These are phyloP conservation scores for Tetropium fuscum DNA, from an alignment of 2,888 invertebrate genomes.

Conservation along the genomic window DNA sequence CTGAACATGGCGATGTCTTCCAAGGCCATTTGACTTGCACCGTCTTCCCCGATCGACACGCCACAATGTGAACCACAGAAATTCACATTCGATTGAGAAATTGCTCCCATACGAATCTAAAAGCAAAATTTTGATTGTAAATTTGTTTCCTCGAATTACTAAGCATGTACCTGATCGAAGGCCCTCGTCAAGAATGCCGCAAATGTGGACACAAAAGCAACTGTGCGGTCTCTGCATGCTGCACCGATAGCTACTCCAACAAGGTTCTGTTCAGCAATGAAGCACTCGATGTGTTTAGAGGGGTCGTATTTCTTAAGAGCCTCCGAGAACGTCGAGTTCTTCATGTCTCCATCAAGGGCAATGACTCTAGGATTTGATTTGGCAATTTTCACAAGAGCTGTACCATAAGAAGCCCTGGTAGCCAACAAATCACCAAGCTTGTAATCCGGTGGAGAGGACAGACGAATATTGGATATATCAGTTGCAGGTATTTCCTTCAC, in stretches of 20 bases:
- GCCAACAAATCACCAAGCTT: constrained; percentile 83
- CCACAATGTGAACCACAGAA: constrained; percentile 98
- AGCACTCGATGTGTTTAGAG: constrained; percentile 93
- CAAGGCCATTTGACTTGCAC: constrained; percentile 99
- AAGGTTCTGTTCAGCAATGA: constrained; percentile 98
- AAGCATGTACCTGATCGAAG: constrained; percentile 85
- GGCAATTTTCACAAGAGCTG: constrained; percentile 89
- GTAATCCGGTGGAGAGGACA: constrained; percentile 88
- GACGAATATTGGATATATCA: constrained; percentile 76
- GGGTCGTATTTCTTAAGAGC: constrained; percentile 83
- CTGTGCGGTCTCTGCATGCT: constrained; percentile 90
- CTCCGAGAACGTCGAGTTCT: constrained; percentile 98
- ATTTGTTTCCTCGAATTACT: not conserved
- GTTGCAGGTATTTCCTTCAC: constrained; percentile 77
- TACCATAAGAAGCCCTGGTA: constrained; percentile 95
- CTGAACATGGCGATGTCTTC: constrained; percentile 98
- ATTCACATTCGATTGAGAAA: constrained; percentile 97
- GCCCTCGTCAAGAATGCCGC: constrained; percentile 98
- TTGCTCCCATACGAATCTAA: constrained; percentile 98
- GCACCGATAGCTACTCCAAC: constrained; percentile 97
- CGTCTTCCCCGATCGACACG: constrained; percentile 98
- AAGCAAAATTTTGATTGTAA: constrained; percentile 37
- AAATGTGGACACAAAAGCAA: constrained; percentile 97
- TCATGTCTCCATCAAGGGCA: constrained; percentile 97
- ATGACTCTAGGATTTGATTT: constrained; percentile 84